Evolutionary conservation across 2,113 vertebrate genomes (phyloP), one percentile per base, ranked within the genome.

Genomic region (Turnix velox): DNA sequence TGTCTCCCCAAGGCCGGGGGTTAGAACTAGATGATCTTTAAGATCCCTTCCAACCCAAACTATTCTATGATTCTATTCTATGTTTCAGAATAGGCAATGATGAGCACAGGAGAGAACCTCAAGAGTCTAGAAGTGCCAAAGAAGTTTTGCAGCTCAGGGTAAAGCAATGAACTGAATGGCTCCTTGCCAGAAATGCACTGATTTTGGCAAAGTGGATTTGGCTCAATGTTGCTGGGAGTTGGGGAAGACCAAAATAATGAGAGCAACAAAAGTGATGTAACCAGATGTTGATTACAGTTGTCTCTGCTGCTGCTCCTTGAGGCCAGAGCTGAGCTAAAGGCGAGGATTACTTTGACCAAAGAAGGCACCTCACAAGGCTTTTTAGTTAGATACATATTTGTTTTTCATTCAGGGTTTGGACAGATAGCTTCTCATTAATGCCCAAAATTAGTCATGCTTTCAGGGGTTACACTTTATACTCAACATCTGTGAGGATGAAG

Each of bases 401-500:
- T 80, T 63, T 78, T 84, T 20, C 31, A 15, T 1, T 8, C 52
- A 71, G 69, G 23, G 63, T 84, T 61, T 87, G 62, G 57, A 62
- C 10, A 1, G 69, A 48, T 46, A 84, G 43, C 37, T 15, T 89
- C 31, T 46, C 25, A 18, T 52, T 66, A 78, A 75, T 75, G 55
- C 61, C 51, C 27, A 62, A 76, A 94, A 31, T 22, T 61, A 9
- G 8, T 28, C 45, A 52, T 79, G 13, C 59, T 94, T 92, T 79
- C 65, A 68, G 71, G 18, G 45, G 23, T 81, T 94, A 72, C 14
- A 39, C 35, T 79, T 79, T 58, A 49, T 19, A 52, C 52, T 43
- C 67, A 59, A 78, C 89, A 87, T 88, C 91, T 90, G 93, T 51
- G 83, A 91, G 76, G 77, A 68, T 83, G 80, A 74, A 72, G 77